Base-by-base conservation (phyloP, 2,113 vertebrate genomes). In the Dicerorhinus sumatrensis region DNA sequence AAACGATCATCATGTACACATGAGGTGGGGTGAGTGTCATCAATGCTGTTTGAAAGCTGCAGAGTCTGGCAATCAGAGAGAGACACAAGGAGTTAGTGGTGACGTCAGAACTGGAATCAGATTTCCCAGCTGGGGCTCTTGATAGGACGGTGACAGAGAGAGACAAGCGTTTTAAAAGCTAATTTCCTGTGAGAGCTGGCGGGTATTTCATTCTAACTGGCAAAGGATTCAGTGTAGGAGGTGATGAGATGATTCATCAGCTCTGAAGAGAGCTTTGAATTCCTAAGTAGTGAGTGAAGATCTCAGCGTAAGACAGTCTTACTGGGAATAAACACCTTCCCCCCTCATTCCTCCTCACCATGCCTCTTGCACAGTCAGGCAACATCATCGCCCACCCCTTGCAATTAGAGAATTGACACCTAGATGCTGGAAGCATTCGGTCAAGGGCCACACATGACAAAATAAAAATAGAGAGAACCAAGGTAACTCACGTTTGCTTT, bases 21-120 rank as follows among this genome's bases (percentile, higher is more conserved):
- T 25, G 1, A 9, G 42, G 54, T 3, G 9, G 77, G n/a, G 5
- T 0, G 14, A 4, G 21, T 1, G 31, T 9, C 8, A 0, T 13
- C 13, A 10, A 3, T 1, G 17, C n/a, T 48, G 42, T 11, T 1
- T 77, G 56, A 29, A 9, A 31, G 63, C 36, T 39, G 7, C 3
- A 4, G 42, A 1, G 25, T 0, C 60, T 12, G 5, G 23, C 25
- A 10, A 10, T 31, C n/a, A 54, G 25, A 56, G 72, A 33, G 31
- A 54, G 2, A 13, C 33, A 21, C 33, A 3, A 9, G 1, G 33
- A 75, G 51, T n/a, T 36, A 5, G 6, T 12, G 31, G 73, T 16
- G 58, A 39, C 75, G 16, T 23, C 81, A 46, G 67, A 62, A 5
- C 27, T 10, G 20, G 48, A 79, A 23, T 77, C 33, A 1, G 84